These are phyloP conservation scores for Pocillopora grandis DNA, from an alignment of 92 coral and sea anemone genomes.

Conservation along the genomic window DNA sequence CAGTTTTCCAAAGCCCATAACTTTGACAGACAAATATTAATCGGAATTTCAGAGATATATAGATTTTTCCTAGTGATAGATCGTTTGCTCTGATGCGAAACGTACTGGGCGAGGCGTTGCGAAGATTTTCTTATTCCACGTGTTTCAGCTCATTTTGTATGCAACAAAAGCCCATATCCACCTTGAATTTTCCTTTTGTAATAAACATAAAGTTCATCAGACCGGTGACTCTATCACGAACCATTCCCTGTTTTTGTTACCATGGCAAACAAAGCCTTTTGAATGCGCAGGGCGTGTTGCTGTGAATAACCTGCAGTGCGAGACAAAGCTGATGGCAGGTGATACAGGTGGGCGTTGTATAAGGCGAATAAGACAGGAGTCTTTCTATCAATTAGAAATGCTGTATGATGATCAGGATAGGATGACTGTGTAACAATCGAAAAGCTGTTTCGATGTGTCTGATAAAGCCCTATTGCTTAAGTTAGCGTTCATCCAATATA, in stretches of 20 bases:
- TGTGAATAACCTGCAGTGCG: conserved; percentile 2
- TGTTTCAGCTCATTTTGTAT: conserved; percentile 40
- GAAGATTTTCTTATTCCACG: conserved; percentile 30
- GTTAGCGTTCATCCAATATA: no score
- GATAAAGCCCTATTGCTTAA: no score
- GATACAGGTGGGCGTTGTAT: conserved; percentile 1
- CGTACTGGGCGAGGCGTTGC: conserved; percentile 16
- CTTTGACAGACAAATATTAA: neutral
- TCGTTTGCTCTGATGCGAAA: neutral
- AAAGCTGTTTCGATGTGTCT: no score
- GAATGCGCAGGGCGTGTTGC: conserved; percentile 1
- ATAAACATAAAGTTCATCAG: neutral
- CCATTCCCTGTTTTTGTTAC: conserved; percentile 23
- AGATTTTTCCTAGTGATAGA: neutral
- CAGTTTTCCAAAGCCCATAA: conserved; percentile 20
- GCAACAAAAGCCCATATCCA: conserved; percentile 44
- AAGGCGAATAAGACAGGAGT: neutral
- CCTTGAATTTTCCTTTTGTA: conserved; percentile 2
- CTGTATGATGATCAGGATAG: no score
- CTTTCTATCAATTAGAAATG: neutral
- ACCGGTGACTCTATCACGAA: conserved; percentile 29
- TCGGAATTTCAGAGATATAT: neutral
- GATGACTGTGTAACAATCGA: no score
- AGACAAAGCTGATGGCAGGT: conserved; percentile 10
- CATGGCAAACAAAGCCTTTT: conserved; percentile 25